phyloP scores from a whole-genome alignment of 2,797 vertebrate genomes.

The Pagetopsis macropterus region DNA sequence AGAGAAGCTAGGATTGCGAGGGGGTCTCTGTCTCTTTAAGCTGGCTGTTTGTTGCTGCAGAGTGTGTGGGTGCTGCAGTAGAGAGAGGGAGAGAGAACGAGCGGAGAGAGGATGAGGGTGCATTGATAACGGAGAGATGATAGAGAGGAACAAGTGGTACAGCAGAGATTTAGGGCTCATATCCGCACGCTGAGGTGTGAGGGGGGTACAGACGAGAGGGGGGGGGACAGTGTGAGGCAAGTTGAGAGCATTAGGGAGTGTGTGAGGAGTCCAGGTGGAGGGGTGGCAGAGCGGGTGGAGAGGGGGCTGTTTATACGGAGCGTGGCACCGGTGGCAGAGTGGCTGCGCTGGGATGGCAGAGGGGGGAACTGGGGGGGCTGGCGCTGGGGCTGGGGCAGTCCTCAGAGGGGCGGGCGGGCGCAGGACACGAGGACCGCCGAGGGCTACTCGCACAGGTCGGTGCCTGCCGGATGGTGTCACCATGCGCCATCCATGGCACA shows the following conservation, averaged over 20 bases:
- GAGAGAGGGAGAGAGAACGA: conserved; percentile 31
- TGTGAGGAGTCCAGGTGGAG: conserved; percentile 71
- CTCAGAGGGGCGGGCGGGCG: conserved; percentile 60
- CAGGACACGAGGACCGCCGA: conserved; percentile 69
- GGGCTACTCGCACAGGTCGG: conserved; percentile 67
- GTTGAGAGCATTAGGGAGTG: conserved; percentile 58
- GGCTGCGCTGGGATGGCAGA: conserved; percentile 85
- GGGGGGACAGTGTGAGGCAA: conserved; percentile 31
- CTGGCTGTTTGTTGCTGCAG: conserved; percentile 79
- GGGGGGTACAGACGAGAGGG: conserved; percentile 12
- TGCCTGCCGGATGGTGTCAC: conserved; percentile 73
- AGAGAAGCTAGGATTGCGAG: conserved; percentile 33
- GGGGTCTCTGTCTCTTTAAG: conserved; percentile 84
- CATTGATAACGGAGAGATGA: conserved; percentile 42
- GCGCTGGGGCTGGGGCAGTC: conserved; percentile 80
- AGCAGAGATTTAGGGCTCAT: conserved; percentile 38
- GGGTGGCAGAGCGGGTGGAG: conserved; percentile 80
- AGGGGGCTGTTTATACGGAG: conserved; percentile 77
- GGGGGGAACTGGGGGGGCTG: conserved; percentile 79
- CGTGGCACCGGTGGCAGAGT: conserved; percentile 81
- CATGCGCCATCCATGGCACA: conserved; percentile 73
- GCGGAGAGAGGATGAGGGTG: conserved; percentile 56
- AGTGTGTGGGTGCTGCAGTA: conserved; percentile 86
- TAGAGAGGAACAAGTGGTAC: conserved; percentile 44
- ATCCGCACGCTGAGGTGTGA: conserved; percentile 29